phyloP scores from a whole-genome alignment of 2,113 vertebrate genomes.

The Mesoclemmys tuberculata region DNA sequence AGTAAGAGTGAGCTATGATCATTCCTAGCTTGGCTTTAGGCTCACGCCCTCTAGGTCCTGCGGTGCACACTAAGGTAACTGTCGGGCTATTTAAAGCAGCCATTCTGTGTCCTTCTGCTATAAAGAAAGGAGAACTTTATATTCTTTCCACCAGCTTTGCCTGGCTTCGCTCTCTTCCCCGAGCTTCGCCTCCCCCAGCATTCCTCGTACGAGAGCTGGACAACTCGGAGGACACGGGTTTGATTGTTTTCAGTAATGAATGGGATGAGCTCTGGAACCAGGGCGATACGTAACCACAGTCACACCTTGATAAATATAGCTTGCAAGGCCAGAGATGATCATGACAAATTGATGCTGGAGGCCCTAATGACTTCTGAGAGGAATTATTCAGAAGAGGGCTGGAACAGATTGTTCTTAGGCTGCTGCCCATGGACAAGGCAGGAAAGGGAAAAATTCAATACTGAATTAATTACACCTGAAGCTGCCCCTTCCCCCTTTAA shows the following conservation, averaged over 20 bases:
- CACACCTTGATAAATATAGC: not conserved
- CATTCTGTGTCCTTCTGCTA: not conserved
- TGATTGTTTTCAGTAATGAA: not conserved
- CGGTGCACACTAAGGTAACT: not conserved
- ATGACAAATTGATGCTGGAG: not conserved
- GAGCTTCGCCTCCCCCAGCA: not conserved
- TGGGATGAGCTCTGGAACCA: not conserved
- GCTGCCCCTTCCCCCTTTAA: not conserved
- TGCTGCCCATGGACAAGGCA: not conserved
- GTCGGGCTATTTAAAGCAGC: not conserved
- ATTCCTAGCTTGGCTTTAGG: not conserved
- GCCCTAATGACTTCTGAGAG: not conserved
- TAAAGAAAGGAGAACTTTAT: not conserved
- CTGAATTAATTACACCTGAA: not conserved
- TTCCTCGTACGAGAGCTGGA: not conserved
- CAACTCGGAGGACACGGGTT: not conserved
- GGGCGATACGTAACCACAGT: not conserved
- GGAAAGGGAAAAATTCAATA: not conserved
- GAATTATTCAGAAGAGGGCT: not conserved
- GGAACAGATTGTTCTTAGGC: not conserved
- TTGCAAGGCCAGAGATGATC: not conserved
- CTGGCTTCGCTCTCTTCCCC: not conserved
- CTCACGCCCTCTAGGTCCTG: not conserved
- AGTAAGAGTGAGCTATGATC: not conserved
- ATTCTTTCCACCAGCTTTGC: not conserved